Evolutionary conservation across 1,140 invertebrate genomes (phyloP).

Genomic region (Microplitis mediator): DNA sequence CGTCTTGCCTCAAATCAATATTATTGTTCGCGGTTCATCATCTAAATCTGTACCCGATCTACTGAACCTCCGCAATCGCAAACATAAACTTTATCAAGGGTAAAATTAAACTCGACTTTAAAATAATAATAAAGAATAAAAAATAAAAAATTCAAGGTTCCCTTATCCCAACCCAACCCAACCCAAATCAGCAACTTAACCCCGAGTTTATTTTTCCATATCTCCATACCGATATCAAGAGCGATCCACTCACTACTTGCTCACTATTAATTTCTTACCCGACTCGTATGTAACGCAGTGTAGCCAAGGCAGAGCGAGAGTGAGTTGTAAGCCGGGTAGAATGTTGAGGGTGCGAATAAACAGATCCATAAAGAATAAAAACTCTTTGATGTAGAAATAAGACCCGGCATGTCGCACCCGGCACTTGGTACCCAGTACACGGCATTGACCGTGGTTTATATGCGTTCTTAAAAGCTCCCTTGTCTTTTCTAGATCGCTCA

Average conservation of each 20-base stretch:
- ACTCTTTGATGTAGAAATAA: slow-evolving; percentile 57
- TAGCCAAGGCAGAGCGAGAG: too few relatives aligned
- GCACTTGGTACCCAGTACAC: slow-evolving; percentile 36
- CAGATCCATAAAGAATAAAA: slow-evolving; percentile 25
- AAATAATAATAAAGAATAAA: neutral
- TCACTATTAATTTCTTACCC: too few relatives aligned
- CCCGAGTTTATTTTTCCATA: too few relatives aligned
- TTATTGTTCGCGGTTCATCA: slow-evolving; percentile 53
- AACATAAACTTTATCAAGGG: neutral
- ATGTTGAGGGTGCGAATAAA: neutral
- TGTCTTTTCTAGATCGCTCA: slow-evolving; percentile 57
- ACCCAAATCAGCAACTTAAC: too few relatives aligned
- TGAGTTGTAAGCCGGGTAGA: neutral
- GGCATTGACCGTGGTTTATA: slow-evolving; percentile 63
- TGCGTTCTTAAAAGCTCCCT: slow-evolving; percentile 55
- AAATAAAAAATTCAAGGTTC: neutral
- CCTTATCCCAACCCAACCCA: too few relatives aligned
- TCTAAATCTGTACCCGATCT: slow-evolving; percentile 50
- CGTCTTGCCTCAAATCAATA: slow-evolving; percentile 54
- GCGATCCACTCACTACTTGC: too few relatives aligned
- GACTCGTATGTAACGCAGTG: too few relatives aligned
- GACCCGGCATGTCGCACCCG: slow-evolving; percentile 39
- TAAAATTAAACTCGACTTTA: neutral
- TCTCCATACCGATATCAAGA: too few relatives aligned
- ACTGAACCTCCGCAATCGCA: slow-evolving; percentile 18